These are phyloP conservation scores for Aricia agestis DNA, from an alignment of 1,140 invertebrate species.

Conservation along the genomic window DNA sequence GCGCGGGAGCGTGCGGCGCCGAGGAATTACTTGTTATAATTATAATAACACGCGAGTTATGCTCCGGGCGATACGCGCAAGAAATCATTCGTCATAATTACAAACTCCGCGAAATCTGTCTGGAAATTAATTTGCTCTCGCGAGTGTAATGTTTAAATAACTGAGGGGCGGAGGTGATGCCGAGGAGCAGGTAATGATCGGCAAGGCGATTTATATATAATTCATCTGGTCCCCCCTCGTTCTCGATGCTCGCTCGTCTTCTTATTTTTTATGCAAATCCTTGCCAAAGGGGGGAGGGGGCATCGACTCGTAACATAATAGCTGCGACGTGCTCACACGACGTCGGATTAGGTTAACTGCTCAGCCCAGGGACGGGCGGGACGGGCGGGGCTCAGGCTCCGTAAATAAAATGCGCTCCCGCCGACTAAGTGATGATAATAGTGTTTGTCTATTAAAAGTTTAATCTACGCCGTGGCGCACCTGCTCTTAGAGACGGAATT, in stretches of 20 bases:
- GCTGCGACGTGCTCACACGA: conserved; percentile 11
- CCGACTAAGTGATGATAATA: not conserved
- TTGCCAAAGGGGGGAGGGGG: not conserved
- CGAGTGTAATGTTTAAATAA: not conserved
- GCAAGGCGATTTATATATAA: conserved; percentile 3
- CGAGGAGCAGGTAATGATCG: conserved; percentile 3
- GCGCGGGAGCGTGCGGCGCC: too few relatives aligned
- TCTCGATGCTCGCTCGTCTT: not conserved
- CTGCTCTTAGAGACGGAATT: not conserved
- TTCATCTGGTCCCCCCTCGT: not conserved
- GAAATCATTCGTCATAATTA: not conserved
- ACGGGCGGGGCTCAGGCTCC: not conserved
- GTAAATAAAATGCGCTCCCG: not conserved
- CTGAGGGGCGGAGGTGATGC: not conserved
- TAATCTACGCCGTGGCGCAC: not conserved
- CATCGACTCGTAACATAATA: conserved; percentile 6
- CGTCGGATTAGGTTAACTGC: conserved; percentile 7
- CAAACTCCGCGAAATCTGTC: not conserved
- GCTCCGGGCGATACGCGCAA: not conserved
- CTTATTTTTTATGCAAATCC: conserved; percentile 16
- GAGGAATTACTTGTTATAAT: not conserved
- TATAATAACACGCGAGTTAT: not conserved
- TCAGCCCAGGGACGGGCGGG: not conserved
- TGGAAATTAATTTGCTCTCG: not conserved
- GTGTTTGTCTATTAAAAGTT: not conserved